A percentile compares a stretch with the other conserved stretches of the same genome.
Evolutionary conservation across 2,113 vertebrate species (phyloP).

Genomic region (Austrofundulus limnaeus): DNA sequence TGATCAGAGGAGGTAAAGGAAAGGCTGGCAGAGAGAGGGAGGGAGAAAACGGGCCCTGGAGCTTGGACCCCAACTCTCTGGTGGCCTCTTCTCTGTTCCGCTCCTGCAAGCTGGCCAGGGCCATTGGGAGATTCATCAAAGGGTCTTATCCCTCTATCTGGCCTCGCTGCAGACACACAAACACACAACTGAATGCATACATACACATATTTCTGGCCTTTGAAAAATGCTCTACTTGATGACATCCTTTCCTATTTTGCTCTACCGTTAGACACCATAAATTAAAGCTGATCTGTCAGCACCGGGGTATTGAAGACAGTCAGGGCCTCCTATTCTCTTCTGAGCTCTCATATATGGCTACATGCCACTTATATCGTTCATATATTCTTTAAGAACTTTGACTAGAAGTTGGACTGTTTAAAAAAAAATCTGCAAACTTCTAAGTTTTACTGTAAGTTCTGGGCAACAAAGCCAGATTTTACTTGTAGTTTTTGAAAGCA

Average conservation of each 20-base stretch:
- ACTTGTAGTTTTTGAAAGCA: slow-evolving; percentile 15
- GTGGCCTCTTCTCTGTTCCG: slow-evolving; percentile 68
- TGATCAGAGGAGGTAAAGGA: slow-evolving; percentile 70
- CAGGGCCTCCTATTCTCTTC: slow-evolving; percentile 3
- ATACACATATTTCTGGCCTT: slow-evolving; percentile 54
- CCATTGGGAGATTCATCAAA: slow-evolving; percentile 75
- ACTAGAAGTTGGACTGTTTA: too few relatives aligned
- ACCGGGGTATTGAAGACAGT: slow-evolving; percentile 18
- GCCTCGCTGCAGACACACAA: slow-evolving; percentile 45
- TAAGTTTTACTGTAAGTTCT: neutral
- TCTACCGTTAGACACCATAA: slow-evolving; percentile 37
- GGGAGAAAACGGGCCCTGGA: slow-evolving; percentile 50
- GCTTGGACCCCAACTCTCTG: slow-evolving; percentile 61
- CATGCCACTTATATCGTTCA: neutral
- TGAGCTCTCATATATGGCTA: neutral
- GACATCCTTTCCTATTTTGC: slow-evolving; percentile 70
- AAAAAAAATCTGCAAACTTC: neutral
- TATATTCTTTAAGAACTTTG: neutral
- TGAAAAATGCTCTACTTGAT: slow-evolving; percentile 75
- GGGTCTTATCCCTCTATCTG: slow-evolving; percentile 50
- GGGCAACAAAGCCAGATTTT: neutral
- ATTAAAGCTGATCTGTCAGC: slow-evolving; percentile 54
- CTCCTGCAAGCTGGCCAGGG: slow-evolving; percentile 59
- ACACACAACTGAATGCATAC: slow-evolving; percentile 44
- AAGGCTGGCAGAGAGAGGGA: slow-evolving; percentile 48